phyloP scores from a whole-genome alignment of 2,888 invertebrate species.

The Meliscaeva auricollis region DNA sequence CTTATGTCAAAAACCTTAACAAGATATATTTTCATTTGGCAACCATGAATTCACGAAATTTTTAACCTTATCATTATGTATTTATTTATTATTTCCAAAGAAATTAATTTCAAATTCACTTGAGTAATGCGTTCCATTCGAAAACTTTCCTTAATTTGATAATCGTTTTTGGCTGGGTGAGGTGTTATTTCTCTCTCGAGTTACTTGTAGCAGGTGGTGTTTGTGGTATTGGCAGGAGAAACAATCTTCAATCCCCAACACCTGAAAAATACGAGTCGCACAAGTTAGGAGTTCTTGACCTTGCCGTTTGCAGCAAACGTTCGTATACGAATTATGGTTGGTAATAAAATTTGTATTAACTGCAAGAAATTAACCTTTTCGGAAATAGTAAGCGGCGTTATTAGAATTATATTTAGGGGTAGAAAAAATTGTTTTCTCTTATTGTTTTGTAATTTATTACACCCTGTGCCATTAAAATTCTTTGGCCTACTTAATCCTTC shows the following conservation, averaged over 20 bases:
- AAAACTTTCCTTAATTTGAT: conserved; percentile 51
- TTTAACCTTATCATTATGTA: conserved; percentile 9
- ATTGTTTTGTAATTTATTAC: conserved; percentile 60
- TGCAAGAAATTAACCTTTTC: conserved; percentile 59
- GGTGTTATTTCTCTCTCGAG: neutral
- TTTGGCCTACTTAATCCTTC: conserved; percentile 54
- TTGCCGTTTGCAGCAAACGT: conserved; percentile 21
- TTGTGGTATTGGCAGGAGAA: neutral
- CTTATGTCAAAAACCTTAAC: no score
- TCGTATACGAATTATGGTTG: conserved; percentile 44
- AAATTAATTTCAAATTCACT: conserved; percentile 34
- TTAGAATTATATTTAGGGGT: conserved; percentile 16
- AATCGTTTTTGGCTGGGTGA: conserved; percentile 33
- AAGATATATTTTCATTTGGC: no score
- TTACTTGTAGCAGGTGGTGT: conserved; percentile 35
- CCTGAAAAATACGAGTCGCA: conserved; percentile 37
- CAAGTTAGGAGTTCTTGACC: conserved; percentile 50
- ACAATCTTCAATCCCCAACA: conserved; percentile 6
- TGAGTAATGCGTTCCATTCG: conserved; percentile 43
- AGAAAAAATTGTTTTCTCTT: conserved; percentile 16
- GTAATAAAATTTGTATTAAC: conserved; percentile 66
- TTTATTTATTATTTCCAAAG: conserved; percentile 38
- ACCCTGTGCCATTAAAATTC: conserved; percentile 40
- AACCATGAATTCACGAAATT: neutral
- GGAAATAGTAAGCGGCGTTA: conserved; percentile 1